Evolutionary conservation across 2,888 invertebrate genomes (phyloP).

Genomic region (Dicranocentrus wangi): DNA sequence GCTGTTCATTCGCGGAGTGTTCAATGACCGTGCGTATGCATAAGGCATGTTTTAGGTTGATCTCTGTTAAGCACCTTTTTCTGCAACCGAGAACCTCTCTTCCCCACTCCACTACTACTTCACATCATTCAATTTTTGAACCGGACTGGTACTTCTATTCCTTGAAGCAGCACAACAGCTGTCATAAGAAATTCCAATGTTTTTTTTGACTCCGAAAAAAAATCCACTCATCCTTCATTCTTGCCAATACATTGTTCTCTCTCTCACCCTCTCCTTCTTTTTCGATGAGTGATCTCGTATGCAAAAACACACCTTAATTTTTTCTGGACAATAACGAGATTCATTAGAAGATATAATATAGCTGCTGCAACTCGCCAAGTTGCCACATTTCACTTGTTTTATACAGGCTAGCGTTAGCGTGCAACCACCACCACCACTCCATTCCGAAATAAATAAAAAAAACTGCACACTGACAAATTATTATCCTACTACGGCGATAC

Average conservation of each 20-base stretch:
- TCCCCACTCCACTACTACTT: constrained; percentile 6
- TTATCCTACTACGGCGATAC: too few relatives aligned
- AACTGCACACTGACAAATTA: too few relatives aligned
- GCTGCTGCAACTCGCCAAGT: not conserved
- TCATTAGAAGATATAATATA: constrained; percentile 5
- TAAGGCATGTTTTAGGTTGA: constrained; percentile 53
- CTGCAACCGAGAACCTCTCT: too few relatives aligned
- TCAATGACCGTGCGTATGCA: constrained; percentile 61
- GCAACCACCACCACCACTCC: too few relatives aligned
- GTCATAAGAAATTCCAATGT: constrained; percentile 45
- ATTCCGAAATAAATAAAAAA: too few relatives aligned
- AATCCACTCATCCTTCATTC: constrained; percentile 28
- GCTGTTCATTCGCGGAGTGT: constrained; percentile 51
- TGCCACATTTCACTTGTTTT: constrained; percentile 37
- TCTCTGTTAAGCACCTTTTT: constrained; percentile 5
- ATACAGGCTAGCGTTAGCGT: too few relatives aligned
- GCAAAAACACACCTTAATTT: constrained; percentile 54
- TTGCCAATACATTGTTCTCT: constrained; percentile 47
- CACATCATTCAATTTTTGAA: too few relatives aligned
- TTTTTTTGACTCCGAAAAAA: constrained; percentile 38
- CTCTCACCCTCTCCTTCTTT: too few relatives aligned
- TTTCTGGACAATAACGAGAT: constrained; percentile 49
- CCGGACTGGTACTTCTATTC: too few relatives aligned
- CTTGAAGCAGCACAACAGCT: constrained; percentile 46
- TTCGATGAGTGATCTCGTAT: too few relatives aligned